Percentiles rank a stretch among this genome's conserved stretches.
Conservation (phyloP, 2,797 vertebrate genomes). For the Centroberyx gerrardi region DNA sequence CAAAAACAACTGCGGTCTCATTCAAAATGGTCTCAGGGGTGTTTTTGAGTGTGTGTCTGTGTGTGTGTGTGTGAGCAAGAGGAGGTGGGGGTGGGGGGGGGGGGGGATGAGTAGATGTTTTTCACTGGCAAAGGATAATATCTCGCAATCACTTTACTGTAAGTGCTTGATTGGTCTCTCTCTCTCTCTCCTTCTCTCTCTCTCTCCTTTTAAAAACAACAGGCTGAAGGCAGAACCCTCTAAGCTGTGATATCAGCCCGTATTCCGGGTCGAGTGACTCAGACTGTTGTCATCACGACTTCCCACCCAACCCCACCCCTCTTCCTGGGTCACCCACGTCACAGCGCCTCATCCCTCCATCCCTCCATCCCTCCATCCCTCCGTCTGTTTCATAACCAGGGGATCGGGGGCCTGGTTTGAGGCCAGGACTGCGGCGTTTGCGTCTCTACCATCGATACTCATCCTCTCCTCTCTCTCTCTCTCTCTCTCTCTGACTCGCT, state of each 20-base stretch:
- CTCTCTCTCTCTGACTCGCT: not conserved
- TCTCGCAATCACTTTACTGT: slow-evolving; percentile 51
- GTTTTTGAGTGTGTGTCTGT: slow-evolving; percentile 20
- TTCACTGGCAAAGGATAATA: slow-evolving; percentile 41
- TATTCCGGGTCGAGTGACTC: slow-evolving; percentile 13
- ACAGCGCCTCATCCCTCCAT: not conserved
- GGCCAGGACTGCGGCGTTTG: not conserved
- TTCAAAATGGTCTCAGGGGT: slow-evolving; percentile 31
- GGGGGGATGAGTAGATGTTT: slow-evolving; percentile 31
- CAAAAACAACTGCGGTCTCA: slow-evolving; percentile 48
- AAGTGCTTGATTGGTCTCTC: slow-evolving; percentile 59
- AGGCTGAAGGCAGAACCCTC: slow-evolving; percentile 7
- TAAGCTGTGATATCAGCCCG: slow-evolving; percentile 13
- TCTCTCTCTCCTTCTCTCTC: not conserved
- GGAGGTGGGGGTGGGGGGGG: not conserved
- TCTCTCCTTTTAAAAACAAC: not conserved
- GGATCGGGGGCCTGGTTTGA: not conserved
- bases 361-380: not conserved
- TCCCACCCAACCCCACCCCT: not conserved
- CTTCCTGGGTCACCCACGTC: not conserved
- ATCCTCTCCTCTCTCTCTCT: not conserved
- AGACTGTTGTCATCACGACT: slow-evolving; percentile 28
- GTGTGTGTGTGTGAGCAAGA: slow-evolving; percentile 14
- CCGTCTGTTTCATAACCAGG: no score
- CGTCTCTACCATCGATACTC: no score